Percentiles rank a stretch among this genome's conserved stretches.
Conservation (phyloP, 2,113 vertebrate species). For the Picathartes gymnocephalus region DNA sequence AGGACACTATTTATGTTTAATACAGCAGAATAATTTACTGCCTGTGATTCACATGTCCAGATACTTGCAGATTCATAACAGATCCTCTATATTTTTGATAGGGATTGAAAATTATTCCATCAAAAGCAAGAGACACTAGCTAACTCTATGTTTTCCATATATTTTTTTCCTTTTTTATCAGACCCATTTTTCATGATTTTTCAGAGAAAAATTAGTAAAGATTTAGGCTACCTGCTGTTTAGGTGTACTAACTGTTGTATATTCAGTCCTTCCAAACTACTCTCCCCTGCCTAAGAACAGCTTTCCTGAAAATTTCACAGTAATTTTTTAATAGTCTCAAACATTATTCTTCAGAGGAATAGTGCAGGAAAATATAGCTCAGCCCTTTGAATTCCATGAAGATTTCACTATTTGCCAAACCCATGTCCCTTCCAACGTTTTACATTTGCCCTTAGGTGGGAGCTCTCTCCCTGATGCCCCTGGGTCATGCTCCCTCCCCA, state of each 20-base stretch:
- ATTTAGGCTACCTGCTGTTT: background rate
- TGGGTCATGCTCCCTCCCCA: accelerated
- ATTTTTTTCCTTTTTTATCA: background rate
- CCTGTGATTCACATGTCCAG: background rate
- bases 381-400: background rate
- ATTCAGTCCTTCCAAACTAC: background rate
- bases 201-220: background rate
- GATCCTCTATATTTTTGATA: background rate
- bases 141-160: background rate
- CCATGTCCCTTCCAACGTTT: accelerated
- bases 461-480: accelerated
- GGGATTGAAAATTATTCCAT: background rate
- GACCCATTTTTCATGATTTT: background rate
- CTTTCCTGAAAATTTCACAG: background rate
- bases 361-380: background rate
- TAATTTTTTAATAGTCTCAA: background rate
- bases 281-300: background rate
- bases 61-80: background rate
- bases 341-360: background rate
- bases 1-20: background rate
- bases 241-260: background rate
- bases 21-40: background rate
- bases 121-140: background rate
- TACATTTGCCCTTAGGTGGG: background rate
- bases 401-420: background rate